phyloP scores from a whole-genome alignment of 2,888 invertebrate species.

The Empis stercorea region DNA sequence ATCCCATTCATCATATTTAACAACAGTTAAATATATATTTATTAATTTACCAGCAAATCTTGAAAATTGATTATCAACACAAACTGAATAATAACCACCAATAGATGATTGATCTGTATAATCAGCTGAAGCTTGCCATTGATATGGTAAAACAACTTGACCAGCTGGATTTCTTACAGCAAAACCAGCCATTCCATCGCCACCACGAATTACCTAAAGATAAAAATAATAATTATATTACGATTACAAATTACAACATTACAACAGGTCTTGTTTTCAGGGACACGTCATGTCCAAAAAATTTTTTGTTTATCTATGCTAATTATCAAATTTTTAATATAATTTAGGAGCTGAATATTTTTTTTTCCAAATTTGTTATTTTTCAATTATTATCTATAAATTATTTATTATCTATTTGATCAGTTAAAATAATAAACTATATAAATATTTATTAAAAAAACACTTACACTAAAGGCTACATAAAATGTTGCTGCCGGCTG shows the following conservation, averaged over 20 bases:
- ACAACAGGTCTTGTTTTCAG: background rate
- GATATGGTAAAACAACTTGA: slow-evolving; percentile 75
- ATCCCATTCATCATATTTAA: slow-evolving; percentile 88
- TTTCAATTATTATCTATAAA: too few species aligned
- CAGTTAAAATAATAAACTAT: slow-evolving; percentile 5
- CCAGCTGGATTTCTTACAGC: slow-evolving; percentile 78
- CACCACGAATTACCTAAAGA: slow-evolving; percentile 73
- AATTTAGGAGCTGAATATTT: too few species aligned
- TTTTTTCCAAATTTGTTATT: too few species aligned
- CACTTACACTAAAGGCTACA: slow-evolving; percentile 77
- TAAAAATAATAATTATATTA: slow-evolving; percentile 11
- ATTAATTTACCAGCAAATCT: slow-evolving; percentile 81
- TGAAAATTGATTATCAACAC: slow-evolving; percentile 88
- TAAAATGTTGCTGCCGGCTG: slow-evolving; percentile 85
- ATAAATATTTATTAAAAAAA: too few species aligned
- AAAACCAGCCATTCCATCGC: slow-evolving; percentile 89
- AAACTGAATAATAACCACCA: slow-evolving; percentile 81
- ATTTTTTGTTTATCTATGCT: too few species aligned
- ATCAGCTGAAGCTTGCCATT: slow-evolving; percentile 80
- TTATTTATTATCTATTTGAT: too few species aligned
- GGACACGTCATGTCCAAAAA: too few species aligned
- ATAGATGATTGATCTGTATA: slow-evolving; percentile 71
- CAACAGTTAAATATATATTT: slow-evolving; percentile 81
- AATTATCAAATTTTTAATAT: too few species aligned
- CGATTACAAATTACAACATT: background rate